These are phyloP conservation scores for Limanda limanda DNA, from an alignment of 2,113 vertebrate species.

Conservation along the genomic window DNA sequence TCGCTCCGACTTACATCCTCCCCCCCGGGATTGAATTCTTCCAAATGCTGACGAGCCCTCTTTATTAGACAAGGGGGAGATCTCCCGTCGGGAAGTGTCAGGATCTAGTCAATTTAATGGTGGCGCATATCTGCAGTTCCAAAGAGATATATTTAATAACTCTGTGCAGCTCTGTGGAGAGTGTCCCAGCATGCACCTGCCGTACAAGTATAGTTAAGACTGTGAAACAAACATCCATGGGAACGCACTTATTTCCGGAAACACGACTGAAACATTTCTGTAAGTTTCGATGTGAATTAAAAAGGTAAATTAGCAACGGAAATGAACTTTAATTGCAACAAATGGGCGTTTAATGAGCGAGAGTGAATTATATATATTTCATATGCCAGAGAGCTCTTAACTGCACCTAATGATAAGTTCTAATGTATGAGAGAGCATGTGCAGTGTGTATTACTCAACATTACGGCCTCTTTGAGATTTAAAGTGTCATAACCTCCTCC, in stretches of 20 bases:
- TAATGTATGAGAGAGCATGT: constrained; percentile 36
- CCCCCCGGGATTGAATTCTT: constrained; percentile 40
- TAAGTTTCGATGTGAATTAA: not conserved
- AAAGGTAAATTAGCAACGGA: not conserved
- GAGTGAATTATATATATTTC: constrained; percentile 29
- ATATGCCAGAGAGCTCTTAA: constrained; percentile 40
- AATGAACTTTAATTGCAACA: constrained; percentile 36
- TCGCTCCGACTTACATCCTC: constrained; percentile 32
- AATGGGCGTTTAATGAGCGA: constrained; percentile 47
- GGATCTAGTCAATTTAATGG: constrained; percentile 52
- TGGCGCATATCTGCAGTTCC: constrained; percentile 36
- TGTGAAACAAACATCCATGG: constrained; percentile 32
- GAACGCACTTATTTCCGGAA: constrained; percentile 16
- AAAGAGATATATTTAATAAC: constrained; percentile 63
- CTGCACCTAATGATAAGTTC: constrained; percentile 30
- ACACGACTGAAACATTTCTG: not conserved
- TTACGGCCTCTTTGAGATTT: constrained; percentile 56
- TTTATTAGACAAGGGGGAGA: constrained; percentile 53
- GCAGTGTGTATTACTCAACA: constrained; percentile 45
- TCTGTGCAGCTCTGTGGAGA: constrained; percentile 35
- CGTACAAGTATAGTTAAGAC: constrained; percentile 32
- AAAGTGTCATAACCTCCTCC: constrained; percentile 68
- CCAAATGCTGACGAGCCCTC: constrained; percentile 50
- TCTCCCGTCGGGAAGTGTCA: constrained; percentile 42
- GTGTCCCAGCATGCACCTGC: constrained; percentile 40